Evolutionary conservation across 1,140 invertebrate species (phyloP).

Genomic region (Euura saliciscinereae): DNA sequence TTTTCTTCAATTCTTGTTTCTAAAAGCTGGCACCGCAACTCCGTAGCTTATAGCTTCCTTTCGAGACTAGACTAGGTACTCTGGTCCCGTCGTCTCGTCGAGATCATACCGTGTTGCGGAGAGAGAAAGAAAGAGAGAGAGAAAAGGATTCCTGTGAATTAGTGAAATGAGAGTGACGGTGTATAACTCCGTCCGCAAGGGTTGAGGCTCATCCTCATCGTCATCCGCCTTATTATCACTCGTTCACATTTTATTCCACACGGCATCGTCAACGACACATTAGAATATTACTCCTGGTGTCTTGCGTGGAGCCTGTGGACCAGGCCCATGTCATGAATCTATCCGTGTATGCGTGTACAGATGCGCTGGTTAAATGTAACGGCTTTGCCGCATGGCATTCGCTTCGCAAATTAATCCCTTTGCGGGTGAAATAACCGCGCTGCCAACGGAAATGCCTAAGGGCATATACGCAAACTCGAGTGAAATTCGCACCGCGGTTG

Average conservation of each 20-base stretch:
- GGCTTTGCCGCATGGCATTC: neutral
- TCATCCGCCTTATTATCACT: constrained; percentile 5
- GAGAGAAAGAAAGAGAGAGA: too few species aligned
- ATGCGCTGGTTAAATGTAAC: too few species aligned
- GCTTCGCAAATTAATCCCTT: constrained; percentile 3
- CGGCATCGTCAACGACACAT: neutral
- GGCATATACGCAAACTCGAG: neutral
- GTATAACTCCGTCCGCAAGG: neutral
- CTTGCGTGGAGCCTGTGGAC: neutral
- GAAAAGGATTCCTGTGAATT: neutral
- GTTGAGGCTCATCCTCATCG: neutral
- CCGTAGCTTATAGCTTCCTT: neutral
- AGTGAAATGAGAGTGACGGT: neutral
- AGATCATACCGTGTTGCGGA: neutral
- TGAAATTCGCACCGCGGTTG: too few species aligned
- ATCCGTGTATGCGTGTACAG: too few species aligned
- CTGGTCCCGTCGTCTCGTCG: neutral
- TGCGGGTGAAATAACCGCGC: neutral
- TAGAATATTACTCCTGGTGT: constrained; percentile 6
- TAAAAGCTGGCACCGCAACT: neutral
- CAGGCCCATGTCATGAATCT: too few species aligned
- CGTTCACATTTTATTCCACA: constrained; percentile 7
- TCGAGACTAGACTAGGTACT: neutral
- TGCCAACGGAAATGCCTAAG: neutral
- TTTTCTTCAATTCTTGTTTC: neutral